phyloP scores from a whole-genome alignment of 2,797 vertebrate species.

The Podargus strigoides region DNA sequence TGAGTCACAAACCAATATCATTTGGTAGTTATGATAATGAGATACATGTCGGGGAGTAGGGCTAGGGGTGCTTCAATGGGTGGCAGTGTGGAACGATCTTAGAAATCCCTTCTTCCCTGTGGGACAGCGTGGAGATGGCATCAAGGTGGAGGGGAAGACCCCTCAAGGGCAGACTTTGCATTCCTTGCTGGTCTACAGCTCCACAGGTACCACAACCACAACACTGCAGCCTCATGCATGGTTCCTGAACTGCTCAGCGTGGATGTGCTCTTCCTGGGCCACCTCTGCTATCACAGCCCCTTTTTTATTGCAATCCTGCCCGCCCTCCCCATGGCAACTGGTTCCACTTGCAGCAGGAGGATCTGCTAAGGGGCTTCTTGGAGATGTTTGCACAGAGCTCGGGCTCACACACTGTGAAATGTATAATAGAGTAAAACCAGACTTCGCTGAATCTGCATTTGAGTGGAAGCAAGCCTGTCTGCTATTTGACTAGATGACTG shows the following conservation, averaged over 20 bases:
- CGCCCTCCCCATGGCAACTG: accelerated
- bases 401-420: accelerated
- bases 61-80: not conserved
- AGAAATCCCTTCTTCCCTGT: not conserved
- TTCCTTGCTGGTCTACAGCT: not conserved
- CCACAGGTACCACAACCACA: not conserved
- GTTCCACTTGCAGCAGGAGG: not conserved
- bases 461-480: not conserved
- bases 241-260: accelerated
- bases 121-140: accelerated
- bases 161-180: accelerated
- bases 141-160: not conserved
- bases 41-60: not conserved
- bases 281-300: not conserved
- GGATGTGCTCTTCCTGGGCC: not conserved
- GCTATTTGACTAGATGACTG: not conserved
- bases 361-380: not conserved
- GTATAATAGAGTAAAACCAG: not conserved
- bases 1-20: not conserved
- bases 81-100: accelerated
- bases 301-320: not conserved
- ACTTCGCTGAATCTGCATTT: not conserved
- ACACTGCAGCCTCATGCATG: accelerated
- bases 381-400: not conserved
- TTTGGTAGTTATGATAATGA: not conserved